These are phyloP conservation scores for Chiridota heheva DNA, from an alignment of 35 echinoderm and acorn worm genomes.

Conservation along the genomic window DNA sequence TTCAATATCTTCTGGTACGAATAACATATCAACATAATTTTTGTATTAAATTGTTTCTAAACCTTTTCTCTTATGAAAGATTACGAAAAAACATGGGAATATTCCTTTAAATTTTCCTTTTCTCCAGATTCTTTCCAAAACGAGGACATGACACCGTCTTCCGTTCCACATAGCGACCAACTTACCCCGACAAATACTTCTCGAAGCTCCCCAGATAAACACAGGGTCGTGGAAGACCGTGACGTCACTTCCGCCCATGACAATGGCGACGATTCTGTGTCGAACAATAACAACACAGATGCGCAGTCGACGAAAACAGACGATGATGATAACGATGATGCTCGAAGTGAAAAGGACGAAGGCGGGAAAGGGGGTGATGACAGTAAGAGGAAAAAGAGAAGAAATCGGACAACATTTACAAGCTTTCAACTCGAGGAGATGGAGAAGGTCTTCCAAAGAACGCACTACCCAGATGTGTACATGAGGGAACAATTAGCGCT, in stretches of 20 bases:
- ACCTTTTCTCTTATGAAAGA: no score
- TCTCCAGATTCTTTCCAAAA: slow-evolving; percentile 63
- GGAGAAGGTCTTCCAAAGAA: slow-evolving; percentile 97
- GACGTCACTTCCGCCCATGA: slow-evolving; percentile 32
- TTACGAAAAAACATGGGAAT: no score
- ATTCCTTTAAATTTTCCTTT: slow-evolving; percentile 14
- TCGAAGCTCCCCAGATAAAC: slow-evolving; percentile 36
- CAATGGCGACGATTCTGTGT: slow-evolving; percentile 14
- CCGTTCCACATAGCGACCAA: slow-evolving; percentile 34
- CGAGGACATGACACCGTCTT: slow-evolving; percentile 83
- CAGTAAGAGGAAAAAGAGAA: slow-evolving; percentile 89
- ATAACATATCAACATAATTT: no score
- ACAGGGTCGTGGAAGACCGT: slow-evolving; percentile 20
- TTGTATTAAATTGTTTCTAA: no score
- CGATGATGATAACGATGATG: slow-evolving; percentile 49
- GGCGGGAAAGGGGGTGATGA: slow-evolving; percentile 65
- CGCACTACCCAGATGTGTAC: slow-evolving; percentile 97
- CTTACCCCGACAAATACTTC: slow-evolving; percentile 26
- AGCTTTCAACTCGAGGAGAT: slow-evolving; percentile 98
- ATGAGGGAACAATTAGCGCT: slow-evolving; percentile 91
- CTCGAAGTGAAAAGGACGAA: slow-evolving; percentile 62
- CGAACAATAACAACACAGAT: slow-evolving; percentile 74
- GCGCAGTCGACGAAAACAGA: slow-evolving; percentile 60
- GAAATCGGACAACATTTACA: slow-evolving; percentile 96
- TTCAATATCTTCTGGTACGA: no score